Conservation (phyloP, 2,113 vertebrate genomes). For the Arvicanthis niloticus region DNA sequence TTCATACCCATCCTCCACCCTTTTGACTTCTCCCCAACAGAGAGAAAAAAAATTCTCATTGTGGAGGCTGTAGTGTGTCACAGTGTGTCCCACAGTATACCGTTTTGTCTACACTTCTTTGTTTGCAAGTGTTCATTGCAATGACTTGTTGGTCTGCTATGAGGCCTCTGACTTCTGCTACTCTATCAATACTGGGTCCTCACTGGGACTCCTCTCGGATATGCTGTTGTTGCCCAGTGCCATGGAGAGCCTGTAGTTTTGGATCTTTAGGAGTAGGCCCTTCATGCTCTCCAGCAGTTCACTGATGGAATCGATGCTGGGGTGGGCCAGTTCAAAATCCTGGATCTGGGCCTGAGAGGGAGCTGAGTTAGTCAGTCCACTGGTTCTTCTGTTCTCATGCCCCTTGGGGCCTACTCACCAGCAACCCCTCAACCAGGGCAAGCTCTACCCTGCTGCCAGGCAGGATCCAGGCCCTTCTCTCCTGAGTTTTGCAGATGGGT, state of each 20-base stretch:
- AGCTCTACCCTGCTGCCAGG: background rate
- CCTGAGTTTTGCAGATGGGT: too few species aligned
- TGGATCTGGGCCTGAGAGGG: background rate
- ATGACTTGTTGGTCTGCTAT: background rate
- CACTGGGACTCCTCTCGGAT: background rate
- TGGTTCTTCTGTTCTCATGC: background rate
- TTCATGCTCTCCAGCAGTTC: background rate
- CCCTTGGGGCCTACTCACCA: too few species aligned
- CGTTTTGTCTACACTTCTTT: background rate
- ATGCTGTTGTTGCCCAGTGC: background rate
- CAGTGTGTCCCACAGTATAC: too few species aligned
- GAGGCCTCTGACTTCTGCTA: background rate
- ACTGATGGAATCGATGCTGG: background rate
- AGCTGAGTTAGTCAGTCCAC: background rate
- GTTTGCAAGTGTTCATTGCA: background rate
- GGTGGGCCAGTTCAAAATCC: background rate
- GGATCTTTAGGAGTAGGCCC: background rate
- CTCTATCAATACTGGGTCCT: background rate
- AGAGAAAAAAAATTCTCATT: background rate
- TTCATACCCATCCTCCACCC: background rate
- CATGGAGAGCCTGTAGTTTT: background rate
- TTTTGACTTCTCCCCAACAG: fast-evolving
- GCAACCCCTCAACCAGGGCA: background rate
- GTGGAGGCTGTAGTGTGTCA: background rate
- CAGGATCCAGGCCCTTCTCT: too few species aligned